These are phyloP conservation scores for Eupithecia insigniata DNA, from an alignment of 2,888 invertebrate species.

Conservation along the genomic window DNA sequence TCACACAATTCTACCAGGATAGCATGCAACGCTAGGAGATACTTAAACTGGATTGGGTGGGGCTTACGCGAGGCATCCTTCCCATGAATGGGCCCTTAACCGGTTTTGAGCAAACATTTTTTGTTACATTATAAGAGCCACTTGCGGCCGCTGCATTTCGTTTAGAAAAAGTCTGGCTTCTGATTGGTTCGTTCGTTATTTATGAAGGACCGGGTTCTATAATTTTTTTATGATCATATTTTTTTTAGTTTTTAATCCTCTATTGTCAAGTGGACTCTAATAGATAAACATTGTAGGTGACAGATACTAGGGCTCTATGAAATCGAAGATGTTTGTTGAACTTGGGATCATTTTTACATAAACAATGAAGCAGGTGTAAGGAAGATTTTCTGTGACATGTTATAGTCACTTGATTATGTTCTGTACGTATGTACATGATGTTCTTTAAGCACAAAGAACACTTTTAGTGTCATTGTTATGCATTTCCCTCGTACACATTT, in stretches of 20 bases:
- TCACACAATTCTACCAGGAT: slow-evolving; percentile 57
- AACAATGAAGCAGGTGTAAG: background rate
- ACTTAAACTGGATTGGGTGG: slow-evolving; percentile 47
- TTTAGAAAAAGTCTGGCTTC: slow-evolving; percentile 27
- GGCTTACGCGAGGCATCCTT: slow-evolving; percentile 40
- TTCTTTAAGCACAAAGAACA: too few relatives aligned
- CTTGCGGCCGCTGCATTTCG: slow-evolving; percentile 26
- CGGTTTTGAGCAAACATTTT: slow-evolving; percentile 42
- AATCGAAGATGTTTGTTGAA: background rate
- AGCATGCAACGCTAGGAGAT: slow-evolving; percentile 52
- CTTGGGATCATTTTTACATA: background rate
- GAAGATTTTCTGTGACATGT: background rate
- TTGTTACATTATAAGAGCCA: slow-evolving; percentile 38
- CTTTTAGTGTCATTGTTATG: too few relatives aligned
- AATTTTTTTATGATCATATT: slow-evolving; percentile 27
- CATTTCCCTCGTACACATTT: too few relatives aligned
- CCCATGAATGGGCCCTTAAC: slow-evolving; percentile 38
- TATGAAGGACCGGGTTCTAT: slow-evolving; percentile 23
- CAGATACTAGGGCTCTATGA: slow-evolving; percentile 40
- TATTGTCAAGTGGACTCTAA: slow-evolving; percentile 15
- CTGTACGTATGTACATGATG: background rate
- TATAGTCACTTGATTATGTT: background rate
- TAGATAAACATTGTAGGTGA: slow-evolving; percentile 38
- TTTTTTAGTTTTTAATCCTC: slow-evolving; percentile 8
- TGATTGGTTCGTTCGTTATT: slow-evolving; percentile 41